Base-by-base conservation (phyloP, 2,113 vertebrate genomes). In the Gavialis gangeticus region DNA sequence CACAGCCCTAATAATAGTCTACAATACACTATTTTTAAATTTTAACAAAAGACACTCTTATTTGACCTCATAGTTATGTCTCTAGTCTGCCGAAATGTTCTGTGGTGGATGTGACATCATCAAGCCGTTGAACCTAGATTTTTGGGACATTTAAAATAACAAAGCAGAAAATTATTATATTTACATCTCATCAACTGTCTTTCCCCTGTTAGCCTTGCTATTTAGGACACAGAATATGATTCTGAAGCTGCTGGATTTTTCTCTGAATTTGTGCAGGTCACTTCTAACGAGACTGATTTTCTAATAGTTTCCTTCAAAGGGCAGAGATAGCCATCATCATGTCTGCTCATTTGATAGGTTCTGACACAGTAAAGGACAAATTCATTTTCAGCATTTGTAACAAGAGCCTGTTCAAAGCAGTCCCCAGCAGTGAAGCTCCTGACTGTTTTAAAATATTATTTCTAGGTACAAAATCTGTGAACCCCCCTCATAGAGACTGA, bases 291-390 rank as follows among this genome's bases (percentile, higher is more conserved):
- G 94, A 95, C 5, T 86, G 69, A 92, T 91, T 96, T 95, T 87
- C 82, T 95, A 92, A 89, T 84, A 85, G 77, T 96, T 95, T 88
- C 56, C 75, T 88, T 97, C 88, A 85, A 95, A 95, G 94, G 93
- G 93, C 97, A 96, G 76, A 93, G 82, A 81, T 87, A 91, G 85
- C 80, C 86, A 81, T 96, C 82, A 83, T 71, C 64, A 46, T 90
- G 84, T 82, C 94, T 81, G 77, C 84, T 90, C n/a, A 55, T 91
- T 91, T 93, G 80, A 79, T 86, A 19, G 46, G 80, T 85, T 90
- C 89, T 91, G 82, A 82, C 84, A 88, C 87, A 76, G 56, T 82
- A 76, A 91, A 97, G 93, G 92, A 94, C 95, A 83, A 80, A 71
- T 64, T 93, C 46, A 93, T 97, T 97, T 96, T 79, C 89, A 87